These are phyloP conservation scores for Otis tarda DNA, from an alignment of 2,113 vertebrate genomes.

Conservation along the genomic window DNA sequence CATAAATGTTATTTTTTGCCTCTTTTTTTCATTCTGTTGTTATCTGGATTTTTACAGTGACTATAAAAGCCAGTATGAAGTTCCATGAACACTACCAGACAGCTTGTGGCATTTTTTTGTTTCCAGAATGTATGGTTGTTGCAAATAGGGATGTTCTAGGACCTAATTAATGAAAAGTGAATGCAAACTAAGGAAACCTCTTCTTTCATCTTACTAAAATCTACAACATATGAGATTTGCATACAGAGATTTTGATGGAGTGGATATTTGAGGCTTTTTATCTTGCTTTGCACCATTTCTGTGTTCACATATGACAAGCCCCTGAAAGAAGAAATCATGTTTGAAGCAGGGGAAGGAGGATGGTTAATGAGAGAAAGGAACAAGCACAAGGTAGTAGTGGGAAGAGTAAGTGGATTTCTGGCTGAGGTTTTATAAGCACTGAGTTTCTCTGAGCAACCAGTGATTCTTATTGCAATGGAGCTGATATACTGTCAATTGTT, in stretches of 20 bases:
- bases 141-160: background rate
- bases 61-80: background rate
- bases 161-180: background rate
- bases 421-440: background rate
- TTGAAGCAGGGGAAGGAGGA: background rate
- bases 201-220: background rate
- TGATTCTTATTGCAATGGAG: slow-evolving; percentile 23
- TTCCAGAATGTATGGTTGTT: background rate
- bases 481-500: slow-evolving; percentile 19
- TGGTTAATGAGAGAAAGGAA: background rate
- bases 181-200: background rate
- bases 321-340: background rate
- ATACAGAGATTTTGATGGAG: background rate
- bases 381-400: background rate
- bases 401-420: slow-evolving; percentile 18
- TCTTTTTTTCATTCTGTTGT: background rate
- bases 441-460: slow-evolving; percentile 2
- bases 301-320: background rate
- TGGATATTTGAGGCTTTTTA: background rate
- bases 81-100: background rate
- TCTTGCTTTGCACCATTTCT: background rate
- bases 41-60: background rate
- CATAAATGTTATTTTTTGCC: background rate
- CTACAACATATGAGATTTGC: background rate
- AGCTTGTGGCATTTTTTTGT: background rate